Base-by-base conservation (phyloP, 1,140 invertebrate genomes). In the Sycobia sp. region DNA sequence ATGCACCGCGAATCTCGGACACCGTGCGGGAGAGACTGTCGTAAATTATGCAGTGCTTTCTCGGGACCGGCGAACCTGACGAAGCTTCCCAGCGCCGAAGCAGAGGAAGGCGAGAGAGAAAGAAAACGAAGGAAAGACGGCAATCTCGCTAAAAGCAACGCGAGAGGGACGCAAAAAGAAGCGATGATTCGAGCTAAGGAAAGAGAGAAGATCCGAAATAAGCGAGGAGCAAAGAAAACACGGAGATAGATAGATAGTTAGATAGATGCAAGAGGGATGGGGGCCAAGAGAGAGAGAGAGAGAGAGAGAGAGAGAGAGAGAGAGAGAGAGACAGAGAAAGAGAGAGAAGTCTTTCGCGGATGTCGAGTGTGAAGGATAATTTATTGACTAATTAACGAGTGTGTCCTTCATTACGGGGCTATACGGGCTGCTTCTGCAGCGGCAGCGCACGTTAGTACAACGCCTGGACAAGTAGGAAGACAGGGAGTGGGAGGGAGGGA, bases 361-460 rank as follows among this genome's bases (percentile, higher is more conserved):
- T 70, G 68, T 77, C 72, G 72, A 79, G 76, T 76, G 76, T 70
- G 74, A 74, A 73, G 72, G 71, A 76, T 79, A 81, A 81, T 82
- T 82, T 81, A 82, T 79, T 72, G 77, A 75, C 79, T 82, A 81
- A 81, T 82, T 82, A 82, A 82, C 76, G 75, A 74, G 74, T 72
- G 73, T 80, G 80, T 80, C 78, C 79, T 82, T 81, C 78, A 80
- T 82, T 82, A 82, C 78, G 67, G 70, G 71, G 70, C 69, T 39
- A 16, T 16, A n/a, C 18, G 68, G 71, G 65, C 68, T 66, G 66
- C n/a, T n/a, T n/a, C n/a, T n/a, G n/a, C n/a, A n/a, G n/a, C n/a
- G n/a, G n/a, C n/a, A n/a, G n/a, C n/a, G n/a, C n/a, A n/a, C n/a
- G n/a, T n/a, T n/a, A n/a, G n/a, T n/a, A n/a, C n/a, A n/a, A n/a